Conservation (phyloP, 1,140 invertebrate species). For the Gonatopus flavifemur region DNA sequence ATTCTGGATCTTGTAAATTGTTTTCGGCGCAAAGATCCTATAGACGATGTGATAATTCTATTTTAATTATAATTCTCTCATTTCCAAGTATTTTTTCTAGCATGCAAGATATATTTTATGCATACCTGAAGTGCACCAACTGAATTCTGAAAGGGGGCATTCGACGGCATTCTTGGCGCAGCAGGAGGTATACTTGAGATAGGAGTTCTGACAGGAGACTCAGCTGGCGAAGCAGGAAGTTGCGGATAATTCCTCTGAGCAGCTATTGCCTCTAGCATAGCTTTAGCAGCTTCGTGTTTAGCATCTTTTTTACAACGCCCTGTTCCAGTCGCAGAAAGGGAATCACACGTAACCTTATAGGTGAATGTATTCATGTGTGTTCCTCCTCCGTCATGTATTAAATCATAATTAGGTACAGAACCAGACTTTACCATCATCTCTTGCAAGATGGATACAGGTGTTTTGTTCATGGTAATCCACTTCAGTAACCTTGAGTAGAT, state of each 20-base stretch:
- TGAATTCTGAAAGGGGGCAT: conserved; percentile 43
- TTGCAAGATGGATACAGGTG: conserved; percentile 72
- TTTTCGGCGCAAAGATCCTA: conserved; percentile 65
- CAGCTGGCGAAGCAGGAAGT: conserved; percentile 38
- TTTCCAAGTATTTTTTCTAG: no score
- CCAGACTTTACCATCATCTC: conserved; percentile 69
- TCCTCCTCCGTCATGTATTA: conserved; percentile 70
- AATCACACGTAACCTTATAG: conserved; percentile 60
- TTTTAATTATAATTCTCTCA: no score
- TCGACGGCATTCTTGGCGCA: conserved; percentile 18
- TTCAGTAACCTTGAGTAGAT: no score
- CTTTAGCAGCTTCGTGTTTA: conserved; percentile 68
- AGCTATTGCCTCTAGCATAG: conserved; percentile 57
- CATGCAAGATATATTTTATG: conserved; percentile 4
- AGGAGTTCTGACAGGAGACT: conserved; percentile 37
- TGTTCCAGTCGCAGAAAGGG: conserved; percentile 55
- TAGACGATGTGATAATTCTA: no score
- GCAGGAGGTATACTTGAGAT: conserved; percentile 21
- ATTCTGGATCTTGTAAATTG: conserved; percentile 65
- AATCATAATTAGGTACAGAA: conserved; percentile 66
- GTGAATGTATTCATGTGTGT: conserved; percentile 73
- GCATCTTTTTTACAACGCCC: conserved; percentile 73
- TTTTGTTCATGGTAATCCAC: conserved; percentile 55
- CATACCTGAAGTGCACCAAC: conserved; percentile 47
- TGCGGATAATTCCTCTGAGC: conserved; percentile 47